Base-by-base conservation (phyloP, 2,113 vertebrate species). In the Aplodontia rufa region DNA sequence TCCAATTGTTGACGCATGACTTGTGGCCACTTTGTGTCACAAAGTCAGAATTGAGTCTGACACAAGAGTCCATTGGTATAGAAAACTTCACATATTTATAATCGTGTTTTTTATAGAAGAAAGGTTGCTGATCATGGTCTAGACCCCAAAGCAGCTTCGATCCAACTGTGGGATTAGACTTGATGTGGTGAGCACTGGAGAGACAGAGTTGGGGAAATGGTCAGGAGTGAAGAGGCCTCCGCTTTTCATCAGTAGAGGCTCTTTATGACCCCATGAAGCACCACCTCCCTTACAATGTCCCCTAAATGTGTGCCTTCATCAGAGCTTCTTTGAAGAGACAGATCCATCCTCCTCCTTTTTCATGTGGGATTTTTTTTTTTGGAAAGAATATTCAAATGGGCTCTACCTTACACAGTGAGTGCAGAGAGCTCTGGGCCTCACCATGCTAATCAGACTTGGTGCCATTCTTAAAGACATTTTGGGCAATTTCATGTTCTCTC, bases 401-500 rank as follows among this genome's bases (percentile, higher is more conserved):
- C 92, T 83, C 64, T 90, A 40, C 49, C 74, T 96, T 86, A 37
- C 28, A 42, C 14, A 80, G 74, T 87, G 92, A 96, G 90, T 85
- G 66, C 78, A 87, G 85, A 88, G 69, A 97, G 94, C 83, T 97
- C 89, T 89, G 96, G 95, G 87, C 55, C 84, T 96, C 55, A 26
- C 53, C 68, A 30, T 28, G 17, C 69, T 95, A 94, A 96, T 97
- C 96, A 97, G 96, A 94, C 64, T 85, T 91, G 81, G 82, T 93
- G 69, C 91, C 94, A 66, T 95, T 97, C 49, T 69, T 68, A 37
- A 96, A 97, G 93, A 95, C 97, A 96, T 97, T 98, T 97, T 96
- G 81, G 97, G 94, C 94, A 95, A 97, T 97, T 98, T 98, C 97
- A 90, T 95, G 90, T 98, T 96, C 97, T 97, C 97, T 75, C 17